Evolutionary conservation across 2,113 vertebrate species (phyloP).

Genomic region (Oncorhynchus keta): DNA sequence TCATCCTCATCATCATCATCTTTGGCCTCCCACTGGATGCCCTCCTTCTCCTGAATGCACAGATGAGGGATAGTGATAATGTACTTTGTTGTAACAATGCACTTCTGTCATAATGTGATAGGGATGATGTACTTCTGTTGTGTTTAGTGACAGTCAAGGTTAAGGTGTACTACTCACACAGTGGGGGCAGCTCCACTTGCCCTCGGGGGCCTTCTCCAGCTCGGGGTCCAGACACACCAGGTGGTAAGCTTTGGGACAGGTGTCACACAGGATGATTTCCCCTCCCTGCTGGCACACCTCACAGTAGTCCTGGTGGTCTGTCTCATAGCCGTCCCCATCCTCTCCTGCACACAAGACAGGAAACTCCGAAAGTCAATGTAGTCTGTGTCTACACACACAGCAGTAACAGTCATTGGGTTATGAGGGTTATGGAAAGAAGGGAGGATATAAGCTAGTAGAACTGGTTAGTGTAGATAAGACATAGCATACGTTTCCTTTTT

Average conservation of each 20-base stretch:
- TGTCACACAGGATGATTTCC: conserved; percentile 97
- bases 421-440: conserved; percentile 22
- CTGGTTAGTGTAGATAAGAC: conserved; percentile 24
- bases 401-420: conserved; percentile 24
- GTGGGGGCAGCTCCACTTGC: conserved; percentile 98
- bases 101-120: too few species aligned
- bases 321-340: conserved; percentile 96
- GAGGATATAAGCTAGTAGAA: conserved; percentile 11
- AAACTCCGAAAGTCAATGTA: background rate
- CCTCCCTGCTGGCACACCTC: conserved; percentile 98
- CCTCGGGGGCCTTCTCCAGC: conserved; percentile 95
- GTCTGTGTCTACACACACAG: background rate
- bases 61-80: background rate
- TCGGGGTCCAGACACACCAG: conserved; percentile 96
- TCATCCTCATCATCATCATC: conserved; percentile 92
- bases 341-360: conserved; percentile 74
- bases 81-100: background rate
- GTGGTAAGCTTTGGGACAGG: conserved; percentile 94
- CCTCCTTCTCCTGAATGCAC: conserved; percentile 89
- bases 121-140: background rate
- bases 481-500: conserved; percentile 88
- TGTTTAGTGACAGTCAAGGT: background rate
- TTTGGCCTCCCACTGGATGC: conserved; percentile 98
- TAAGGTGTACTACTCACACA: conserved; percentile 79
- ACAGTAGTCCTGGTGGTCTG: conserved; percentile 98